A percentile compares a stretch with the other conserved stretches of the same genome.
Conservation (phyloP, 2,888 invertebrate species). For the Seira sanloemensis region DNA sequence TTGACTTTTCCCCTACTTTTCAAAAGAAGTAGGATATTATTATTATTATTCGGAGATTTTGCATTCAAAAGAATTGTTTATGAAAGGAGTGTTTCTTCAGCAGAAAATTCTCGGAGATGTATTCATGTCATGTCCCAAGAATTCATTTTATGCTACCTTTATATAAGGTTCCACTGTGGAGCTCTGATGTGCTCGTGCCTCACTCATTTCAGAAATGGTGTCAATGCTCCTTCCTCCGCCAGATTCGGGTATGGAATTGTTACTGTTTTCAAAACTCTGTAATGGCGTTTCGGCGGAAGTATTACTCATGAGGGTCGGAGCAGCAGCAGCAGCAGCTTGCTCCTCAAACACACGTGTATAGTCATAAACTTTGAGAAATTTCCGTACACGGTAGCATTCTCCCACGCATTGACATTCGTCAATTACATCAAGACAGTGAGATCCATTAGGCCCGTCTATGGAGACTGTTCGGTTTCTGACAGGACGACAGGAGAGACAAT, state of each 20-base stretch:
- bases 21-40: too few species aligned
- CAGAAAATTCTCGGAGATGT: neutral
- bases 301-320: slow-evolving; percentile 17
- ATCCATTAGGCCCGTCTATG: slow-evolving; percentile 74
- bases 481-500: slow-evolving; percentile 73
- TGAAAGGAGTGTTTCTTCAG: neutral
- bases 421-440: slow-evolving; percentile 75
- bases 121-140: neutral
- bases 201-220: slow-evolving; percentile 22
- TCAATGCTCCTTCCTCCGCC: neutral
- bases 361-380: slow-evolving; percentile 77
- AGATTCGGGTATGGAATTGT: slow-evolving; percentile 1
- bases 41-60: too few species aligned
- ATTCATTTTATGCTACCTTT: slow-evolving; percentile 50
- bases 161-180: slow-evolving; percentile 44
- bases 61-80: slow-evolving; percentile 28
- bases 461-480: slow-evolving; percentile 72
- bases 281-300: neutral
- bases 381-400: slow-evolving; percentile 76
- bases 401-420: slow-evolving; percentile 74
- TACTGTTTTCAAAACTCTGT: neutral
- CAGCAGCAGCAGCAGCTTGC: neutral
- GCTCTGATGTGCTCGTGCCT: too few species aligned
- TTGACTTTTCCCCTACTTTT: too few species aligned
- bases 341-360: slow-evolving; percentile 74